Evolutionary conservation across 2,888 invertebrate genomes (phyloP).

Genomic region (Clanis bilineata): DNA sequence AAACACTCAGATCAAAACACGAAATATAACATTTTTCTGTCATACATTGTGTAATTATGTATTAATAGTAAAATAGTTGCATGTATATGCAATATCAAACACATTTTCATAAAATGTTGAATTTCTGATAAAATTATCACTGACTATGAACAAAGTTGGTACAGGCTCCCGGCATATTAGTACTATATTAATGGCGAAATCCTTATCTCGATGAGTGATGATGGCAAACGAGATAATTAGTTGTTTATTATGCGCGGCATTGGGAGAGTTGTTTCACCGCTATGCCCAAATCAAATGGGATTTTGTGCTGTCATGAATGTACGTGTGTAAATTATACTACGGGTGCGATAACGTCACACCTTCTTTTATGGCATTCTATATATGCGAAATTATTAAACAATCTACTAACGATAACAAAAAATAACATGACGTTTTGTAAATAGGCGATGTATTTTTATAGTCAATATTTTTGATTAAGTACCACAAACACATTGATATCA

Average conservation of each 20-base stretch:
- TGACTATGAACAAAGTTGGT: neutral
- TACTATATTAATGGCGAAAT: slow-evolving; percentile 17
- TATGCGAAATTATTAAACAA: neutral
- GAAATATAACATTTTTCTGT: too few species aligned
- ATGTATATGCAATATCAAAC: neutral
- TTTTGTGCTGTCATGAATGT: slow-evolving; percentile 19
- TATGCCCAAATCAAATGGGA: slow-evolving; percentile 21
- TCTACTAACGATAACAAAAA: too few species aligned
- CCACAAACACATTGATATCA: too few species aligned
- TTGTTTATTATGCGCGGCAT: slow-evolving; percentile 33
- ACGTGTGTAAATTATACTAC: slow-evolving; percentile 5
- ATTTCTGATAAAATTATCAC: neutral
- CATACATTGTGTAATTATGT: too few species aligned
- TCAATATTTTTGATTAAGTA: too few species aligned
- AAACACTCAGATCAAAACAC: too few species aligned
- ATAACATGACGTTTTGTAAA: too few species aligned
- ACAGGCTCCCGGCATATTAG: neutral
- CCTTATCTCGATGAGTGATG: slow-evolving; percentile 60
- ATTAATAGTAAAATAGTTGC: too few species aligned
- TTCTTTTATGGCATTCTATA: slow-evolving; percentile 1
- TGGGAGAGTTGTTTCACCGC: slow-evolving; percentile 27
- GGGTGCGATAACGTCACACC: slow-evolving; percentile 4
- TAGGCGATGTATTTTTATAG: too few species aligned
- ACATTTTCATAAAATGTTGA: neutral
- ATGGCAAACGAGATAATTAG: slow-evolving; percentile 44